phyloP scores from a whole-genome alignment of 1,140 invertebrate species.

The Drosophila pseudoananassae region DNA sequence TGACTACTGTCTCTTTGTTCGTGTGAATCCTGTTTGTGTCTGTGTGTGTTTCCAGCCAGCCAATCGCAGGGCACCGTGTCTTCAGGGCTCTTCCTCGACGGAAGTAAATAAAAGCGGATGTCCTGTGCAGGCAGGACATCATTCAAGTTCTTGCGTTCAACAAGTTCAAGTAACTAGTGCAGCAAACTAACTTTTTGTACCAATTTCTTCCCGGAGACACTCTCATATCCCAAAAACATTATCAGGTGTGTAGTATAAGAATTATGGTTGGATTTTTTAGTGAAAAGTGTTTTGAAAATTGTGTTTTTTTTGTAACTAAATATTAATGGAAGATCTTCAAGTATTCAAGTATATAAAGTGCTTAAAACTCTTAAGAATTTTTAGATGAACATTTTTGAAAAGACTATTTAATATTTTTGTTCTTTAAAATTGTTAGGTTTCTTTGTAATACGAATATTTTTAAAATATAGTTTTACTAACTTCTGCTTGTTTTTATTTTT shows the following conservation, averaged over 20 bases:
- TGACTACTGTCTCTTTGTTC: background rate
- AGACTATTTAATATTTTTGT: background rate
- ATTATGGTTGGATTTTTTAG: background rate
- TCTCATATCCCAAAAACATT: conserved; percentile 4
- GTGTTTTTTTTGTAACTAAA: background rate
- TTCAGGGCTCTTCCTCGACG: conserved; percentile 38
- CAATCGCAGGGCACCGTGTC: conserved; percentile 58
- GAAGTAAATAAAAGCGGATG: conserved; percentile 81
- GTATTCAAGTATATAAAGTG: too few relatives aligned
- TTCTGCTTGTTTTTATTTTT: too few relatives aligned
- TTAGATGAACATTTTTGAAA: background rate
- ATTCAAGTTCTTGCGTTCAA: conserved; percentile 76
- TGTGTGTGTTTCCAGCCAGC: conserved; percentile 29
- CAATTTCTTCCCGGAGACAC: conserved; percentile 1
- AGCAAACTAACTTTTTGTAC: conserved; percentile 4
- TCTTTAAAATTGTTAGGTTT: background rate
- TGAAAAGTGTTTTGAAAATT: background rate
- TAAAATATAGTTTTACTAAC: too few relatives aligned
- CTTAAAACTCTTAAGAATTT: too few relatives aligned
- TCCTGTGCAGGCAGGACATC: conserved; percentile 66
- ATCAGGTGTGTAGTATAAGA: conserved; percentile 25
- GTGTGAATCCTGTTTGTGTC: background rate
- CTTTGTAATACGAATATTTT: too few relatives aligned
- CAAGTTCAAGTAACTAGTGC: conserved; percentile 52
- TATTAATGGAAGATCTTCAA: background rate